phyloP scores from a whole-genome alignment of 2,113 vertebrate genomes.

The Pao palembangensis region DNA sequence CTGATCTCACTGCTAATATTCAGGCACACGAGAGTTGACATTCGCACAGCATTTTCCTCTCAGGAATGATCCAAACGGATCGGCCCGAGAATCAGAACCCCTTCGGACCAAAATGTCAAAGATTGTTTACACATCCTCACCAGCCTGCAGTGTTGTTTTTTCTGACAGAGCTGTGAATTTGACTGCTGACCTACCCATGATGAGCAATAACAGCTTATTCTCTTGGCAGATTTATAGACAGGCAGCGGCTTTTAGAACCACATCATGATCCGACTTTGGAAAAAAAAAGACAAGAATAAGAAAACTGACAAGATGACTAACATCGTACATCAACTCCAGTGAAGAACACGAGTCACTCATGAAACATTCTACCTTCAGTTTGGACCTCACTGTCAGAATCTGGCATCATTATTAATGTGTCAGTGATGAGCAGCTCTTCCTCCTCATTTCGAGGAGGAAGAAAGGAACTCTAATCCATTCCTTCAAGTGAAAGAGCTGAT shows the following conservation, averaged over 20 bases:
- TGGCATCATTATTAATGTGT: conserved; percentile 57
- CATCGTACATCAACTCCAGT: neutral
- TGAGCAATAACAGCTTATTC: neutral
- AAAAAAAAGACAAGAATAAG: too few species aligned
- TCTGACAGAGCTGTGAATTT: conserved; percentile 24
- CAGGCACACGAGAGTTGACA: too few species aligned
- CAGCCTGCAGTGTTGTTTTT: conserved; percentile 12
- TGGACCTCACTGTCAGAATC: conserved; percentile 51
- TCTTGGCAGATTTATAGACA: too few species aligned
- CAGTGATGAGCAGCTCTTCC: conserved; percentile 59
- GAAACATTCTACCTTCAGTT: neutral
- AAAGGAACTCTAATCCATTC: conserved; percentile 29
- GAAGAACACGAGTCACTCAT: neutral
- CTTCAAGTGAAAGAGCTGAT: conserved; percentile 8
- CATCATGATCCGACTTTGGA: too few species aligned
- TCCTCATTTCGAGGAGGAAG: conserved; percentile 32
- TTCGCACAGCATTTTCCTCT: too few species aligned
- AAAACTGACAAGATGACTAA: neutral
- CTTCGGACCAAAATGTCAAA: conserved; percentile 40
- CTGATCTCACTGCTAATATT: too few species aligned
- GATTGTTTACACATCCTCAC: conserved; percentile 20
- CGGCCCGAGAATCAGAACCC: neutral
- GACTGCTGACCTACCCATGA: conserved; percentile 23
- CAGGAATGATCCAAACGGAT: too few species aligned
- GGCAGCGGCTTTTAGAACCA: too few species aligned